Evolutionary conservation across 92 coral and sea anemone species (phyloP).

Genomic region (Paragorgia papillata): DNA sequence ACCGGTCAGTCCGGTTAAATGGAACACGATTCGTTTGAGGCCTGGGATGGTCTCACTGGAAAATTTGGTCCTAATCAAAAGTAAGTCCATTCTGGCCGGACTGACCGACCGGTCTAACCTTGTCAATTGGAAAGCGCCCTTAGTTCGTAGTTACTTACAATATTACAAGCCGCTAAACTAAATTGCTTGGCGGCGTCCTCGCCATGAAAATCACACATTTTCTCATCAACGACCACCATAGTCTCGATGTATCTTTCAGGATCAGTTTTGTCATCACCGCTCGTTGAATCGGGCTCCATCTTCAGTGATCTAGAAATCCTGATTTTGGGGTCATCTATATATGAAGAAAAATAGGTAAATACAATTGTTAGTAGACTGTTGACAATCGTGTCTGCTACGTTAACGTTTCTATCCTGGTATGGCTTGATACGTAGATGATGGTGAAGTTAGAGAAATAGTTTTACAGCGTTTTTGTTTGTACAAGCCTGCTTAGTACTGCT

Average conservation of each 20-base stretch:
- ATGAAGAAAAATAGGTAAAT: neutral
- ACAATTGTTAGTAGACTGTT: neutral
- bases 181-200: conserved; percentile 97
- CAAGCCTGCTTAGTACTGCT: too few species aligned
- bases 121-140: too few species aligned
- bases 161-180: conserved; percentile 92
- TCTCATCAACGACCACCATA: conserved; percentile 92
- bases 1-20: too few species aligned
- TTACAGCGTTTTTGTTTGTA: too few species aligned
- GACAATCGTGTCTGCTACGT: neutral
- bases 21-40: too few species aligned
- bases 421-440: too few species aligned
- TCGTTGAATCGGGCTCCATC: conserved; percentile 54
- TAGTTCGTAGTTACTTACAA: conserved; percentile 81
- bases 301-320: conserved; percentile 78
- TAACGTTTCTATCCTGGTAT: too few species aligned
- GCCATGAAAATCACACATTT: conserved; percentile 98
- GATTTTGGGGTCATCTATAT: conserved; percentile 87
- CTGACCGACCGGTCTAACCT: too few species aligned
- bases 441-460: too few species aligned
- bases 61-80: too few species aligned
- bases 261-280: conserved; percentile 88
- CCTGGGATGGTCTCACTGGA: too few species aligned
- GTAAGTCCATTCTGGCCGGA: too few species aligned
- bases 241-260: conserved; percentile 92